phyloP scores from a whole-genome alignment of 2,113 vertebrate genomes.

The Perca flavescens region DNA sequence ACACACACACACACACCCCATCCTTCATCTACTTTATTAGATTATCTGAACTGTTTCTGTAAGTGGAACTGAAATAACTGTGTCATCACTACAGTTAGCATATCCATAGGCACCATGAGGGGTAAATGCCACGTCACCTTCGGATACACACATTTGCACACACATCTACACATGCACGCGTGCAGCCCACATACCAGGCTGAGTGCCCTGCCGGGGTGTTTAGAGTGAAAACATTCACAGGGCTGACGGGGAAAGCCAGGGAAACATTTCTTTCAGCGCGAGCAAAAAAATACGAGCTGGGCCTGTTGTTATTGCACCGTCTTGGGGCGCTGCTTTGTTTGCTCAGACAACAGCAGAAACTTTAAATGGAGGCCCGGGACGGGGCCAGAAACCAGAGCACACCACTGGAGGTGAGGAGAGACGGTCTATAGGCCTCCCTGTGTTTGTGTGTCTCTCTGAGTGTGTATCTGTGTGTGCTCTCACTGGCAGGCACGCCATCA shows the following conservation, averaged over 20 bases:
- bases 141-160: conserved; percentile 35
- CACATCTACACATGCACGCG: conserved; percentile 51
- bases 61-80: conserved; percentile 33
- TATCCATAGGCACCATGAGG: conserved; percentile 36
- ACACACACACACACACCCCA: neutral
- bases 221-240: conserved; percentile 84
- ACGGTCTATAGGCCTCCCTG: conserved; percentile 64
- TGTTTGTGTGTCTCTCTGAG: conserved; percentile 52
- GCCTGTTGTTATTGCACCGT: conserved; percentile 77
- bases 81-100: conserved; percentile 39
- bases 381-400: conserved; percentile 75
- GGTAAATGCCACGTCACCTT: conserved; percentile 52
- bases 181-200: conserved; percentile 71
- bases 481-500: conserved; percentile 69
- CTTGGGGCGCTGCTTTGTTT: conserved; percentile 83
- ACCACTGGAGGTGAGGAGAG: conserved; percentile 74
- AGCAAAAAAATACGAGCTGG: conserved; percentile 83
- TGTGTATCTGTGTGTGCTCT: conserved; percentile 58
- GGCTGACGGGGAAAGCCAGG: conserved; percentile 82
- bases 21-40: conserved; percentile 20
- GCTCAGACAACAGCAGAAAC: conserved; percentile 83
- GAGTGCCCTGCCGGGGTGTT: conserved; percentile 77
- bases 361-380: conserved; percentile 80
- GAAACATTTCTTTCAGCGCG: conserved; percentile 83
- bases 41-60: conserved; percentile 9